A percentile compares a stretch with the other conserved stretches of the same genome.
Conservation (phyloP, 2,113 vertebrate genomes). For the Pelecanoides urinatrix region DNA sequence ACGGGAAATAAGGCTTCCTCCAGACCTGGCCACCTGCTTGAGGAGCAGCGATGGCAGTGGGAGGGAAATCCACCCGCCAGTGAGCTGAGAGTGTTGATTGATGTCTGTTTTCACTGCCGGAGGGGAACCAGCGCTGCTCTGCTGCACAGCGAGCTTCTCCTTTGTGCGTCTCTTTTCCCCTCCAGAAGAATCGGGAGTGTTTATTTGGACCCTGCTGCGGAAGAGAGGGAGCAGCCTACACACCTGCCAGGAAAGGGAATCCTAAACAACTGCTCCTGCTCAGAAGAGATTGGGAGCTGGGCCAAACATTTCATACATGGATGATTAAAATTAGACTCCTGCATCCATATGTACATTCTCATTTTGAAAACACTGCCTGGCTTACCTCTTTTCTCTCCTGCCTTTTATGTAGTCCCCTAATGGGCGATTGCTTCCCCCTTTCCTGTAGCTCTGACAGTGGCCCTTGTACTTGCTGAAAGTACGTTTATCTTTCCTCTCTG, state of each 20-base stretch:
- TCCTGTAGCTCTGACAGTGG: background rate
- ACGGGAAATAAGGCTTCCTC: constrained; percentile 6
- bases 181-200: background rate
- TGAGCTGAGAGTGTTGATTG: accelerated
- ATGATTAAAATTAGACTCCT: constrained; percentile 56
- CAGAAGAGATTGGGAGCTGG: constrained; percentile 18
- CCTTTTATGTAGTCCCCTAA: constrained; percentile 24
- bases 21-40: constrained; percentile 34
- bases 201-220: background rate
- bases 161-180: background rate
- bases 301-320: constrained; percentile 25
- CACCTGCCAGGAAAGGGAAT: constrained; percentile 64
- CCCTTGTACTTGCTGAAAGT: background rate
- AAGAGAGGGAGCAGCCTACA: constrained; percentile 18
- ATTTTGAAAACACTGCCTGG: constrained; percentile 21
- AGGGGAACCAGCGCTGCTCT: background rate
- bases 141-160: background rate
- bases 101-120: background rate
- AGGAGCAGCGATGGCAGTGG: background rate
- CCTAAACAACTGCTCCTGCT: constrained; percentile 33
- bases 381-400: constrained; percentile 1
- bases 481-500: constrained; percentile 29
- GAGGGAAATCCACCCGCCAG: background rate
- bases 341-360: background rate
- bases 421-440: background rate